These are phyloP conservation scores for Drosophila malerkotliana DNA, from an alignment of 1,140 invertebrate species.

Conservation along the genomic window DNA sequence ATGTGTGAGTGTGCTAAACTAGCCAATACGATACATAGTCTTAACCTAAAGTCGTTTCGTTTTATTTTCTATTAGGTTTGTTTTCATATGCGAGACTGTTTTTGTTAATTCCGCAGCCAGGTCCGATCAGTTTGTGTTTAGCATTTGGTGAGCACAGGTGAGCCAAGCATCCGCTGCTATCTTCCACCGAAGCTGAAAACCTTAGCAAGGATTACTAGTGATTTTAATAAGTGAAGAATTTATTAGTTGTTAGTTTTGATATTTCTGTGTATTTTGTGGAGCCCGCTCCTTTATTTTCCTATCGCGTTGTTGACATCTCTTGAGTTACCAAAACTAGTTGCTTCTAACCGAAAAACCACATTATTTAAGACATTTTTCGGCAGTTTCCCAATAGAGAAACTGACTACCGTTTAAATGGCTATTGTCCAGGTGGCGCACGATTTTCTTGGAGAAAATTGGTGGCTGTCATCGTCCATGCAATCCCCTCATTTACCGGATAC, in stretches of 20 bases:
- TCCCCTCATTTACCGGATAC: slow-evolving; percentile 18
- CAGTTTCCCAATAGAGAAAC: slow-evolving; percentile 26
- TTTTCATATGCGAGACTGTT: slow-evolving; percentile 62
- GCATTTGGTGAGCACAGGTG: slow-evolving; percentile 73
- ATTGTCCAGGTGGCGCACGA: slow-evolving; percentile 9
- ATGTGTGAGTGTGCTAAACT: slow-evolving; percentile 36
- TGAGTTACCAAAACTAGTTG: slow-evolving; percentile 42
- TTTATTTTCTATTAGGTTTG: slow-evolving; percentile 69
- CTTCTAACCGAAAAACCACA: slow-evolving; percentile 14
- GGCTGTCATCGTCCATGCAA: slow-evolving; percentile 45
- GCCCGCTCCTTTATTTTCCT: slow-evolving; percentile 34
- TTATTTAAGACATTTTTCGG: slow-evolving; percentile 26
- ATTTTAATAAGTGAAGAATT: too few relatives aligned
- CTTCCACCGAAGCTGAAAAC: neutral
- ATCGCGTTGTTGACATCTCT: slow-evolving; percentile 43
- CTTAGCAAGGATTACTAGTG: neutral
- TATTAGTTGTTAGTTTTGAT: too few relatives aligned
- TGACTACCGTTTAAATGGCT: slow-evolving; percentile 8
- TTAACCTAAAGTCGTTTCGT: slow-evolving; percentile 47
- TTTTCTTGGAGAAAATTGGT: slow-evolving; percentile 27
- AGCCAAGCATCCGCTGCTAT: slow-evolving; percentile 1
- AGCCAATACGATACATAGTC: slow-evolving; percentile 57
- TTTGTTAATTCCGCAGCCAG: slow-evolving; percentile 64
- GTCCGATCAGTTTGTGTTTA: slow-evolving; percentile 78
- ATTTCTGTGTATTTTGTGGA: neutral